These are phyloP conservation scores for Spisula solida DNA, from an alignment of 2,888 invertebrate genomes.

Conservation along the genomic window DNA sequence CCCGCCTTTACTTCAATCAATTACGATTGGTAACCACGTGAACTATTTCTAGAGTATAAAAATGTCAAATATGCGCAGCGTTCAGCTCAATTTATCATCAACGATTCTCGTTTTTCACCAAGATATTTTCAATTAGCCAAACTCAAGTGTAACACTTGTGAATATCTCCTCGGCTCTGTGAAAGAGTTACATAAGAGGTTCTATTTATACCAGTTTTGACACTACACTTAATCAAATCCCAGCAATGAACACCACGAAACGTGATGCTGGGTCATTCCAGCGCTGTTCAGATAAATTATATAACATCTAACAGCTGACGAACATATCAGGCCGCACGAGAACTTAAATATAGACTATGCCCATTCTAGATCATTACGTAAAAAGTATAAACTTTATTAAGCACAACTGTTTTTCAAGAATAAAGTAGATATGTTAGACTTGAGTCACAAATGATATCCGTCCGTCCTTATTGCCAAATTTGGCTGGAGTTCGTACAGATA, in stretches of 20 bases:
- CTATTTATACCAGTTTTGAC: slow-evolving; percentile 6
- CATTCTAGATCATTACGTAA: too few species aligned
- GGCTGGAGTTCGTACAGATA: too few species aligned
- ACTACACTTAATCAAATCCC: neutral
- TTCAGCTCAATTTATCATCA: slow-evolving; percentile 4
- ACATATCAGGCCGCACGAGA: neutral
- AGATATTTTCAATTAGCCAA: slow-evolving; percentile 10
- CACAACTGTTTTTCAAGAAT: too few species aligned
- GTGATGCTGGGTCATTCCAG: neutral
- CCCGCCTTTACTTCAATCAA: neutral
- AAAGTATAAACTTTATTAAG: too few species aligned
- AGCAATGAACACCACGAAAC: neutral
- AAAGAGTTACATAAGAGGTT: neutral
- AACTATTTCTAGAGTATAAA: neutral
- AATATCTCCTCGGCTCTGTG: neutral
- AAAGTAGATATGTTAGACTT: too few species aligned
- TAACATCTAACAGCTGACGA: neutral
- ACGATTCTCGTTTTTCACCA: neutral
- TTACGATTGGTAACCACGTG: neutral
- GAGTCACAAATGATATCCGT: too few species aligned
- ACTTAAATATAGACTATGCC: neutral
- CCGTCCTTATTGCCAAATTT: too few species aligned
- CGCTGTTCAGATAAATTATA: neutral
- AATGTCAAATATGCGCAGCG: neutral
- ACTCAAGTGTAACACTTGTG: neutral